Conservation (phyloP, 2,888 invertebrate genomes). For the Clepsis dumicolana region DNA sequence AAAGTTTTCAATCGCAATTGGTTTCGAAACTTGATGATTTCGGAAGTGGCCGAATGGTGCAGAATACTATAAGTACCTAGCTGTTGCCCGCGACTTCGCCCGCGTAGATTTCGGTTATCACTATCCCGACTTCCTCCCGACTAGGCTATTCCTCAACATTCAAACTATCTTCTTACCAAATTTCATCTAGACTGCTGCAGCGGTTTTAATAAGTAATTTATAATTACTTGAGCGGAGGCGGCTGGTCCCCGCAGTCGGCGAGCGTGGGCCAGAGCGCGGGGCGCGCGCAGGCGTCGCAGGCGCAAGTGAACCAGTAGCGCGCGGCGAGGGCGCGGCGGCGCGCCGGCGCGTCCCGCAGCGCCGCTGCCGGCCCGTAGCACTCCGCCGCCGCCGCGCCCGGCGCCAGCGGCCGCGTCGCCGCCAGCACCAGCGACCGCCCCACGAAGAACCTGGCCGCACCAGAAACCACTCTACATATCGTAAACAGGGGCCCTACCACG, state of each 20-base stretch:
- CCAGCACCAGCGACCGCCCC: slow-evolving; percentile 90
- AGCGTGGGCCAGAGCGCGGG: slow-evolving; percentile 29
- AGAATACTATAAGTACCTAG: too few species aligned
- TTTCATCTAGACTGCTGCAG: too few species aligned
- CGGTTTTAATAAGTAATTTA: not conserved
- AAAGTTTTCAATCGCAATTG: too few species aligned
- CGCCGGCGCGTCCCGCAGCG: slow-evolving; percentile 77
- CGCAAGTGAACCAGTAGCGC: slow-evolving; percentile 93
- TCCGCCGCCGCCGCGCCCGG: slow-evolving; percentile 91
- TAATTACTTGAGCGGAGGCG: slow-evolving; percentile 33
- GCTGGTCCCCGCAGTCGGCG: slow-evolving; percentile 19
- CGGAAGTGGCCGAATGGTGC: too few species aligned
- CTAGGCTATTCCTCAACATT: too few species aligned
- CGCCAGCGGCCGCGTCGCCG: slow-evolving; percentile 88
- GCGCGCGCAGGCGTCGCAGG: slow-evolving; percentile 47
- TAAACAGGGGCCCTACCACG: too few species aligned
- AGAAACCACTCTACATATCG: too few species aligned
- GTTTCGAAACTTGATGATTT: too few species aligned
- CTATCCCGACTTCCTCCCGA: too few species aligned
- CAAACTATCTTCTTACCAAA: too few species aligned
- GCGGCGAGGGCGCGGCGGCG: slow-evolving; percentile 88
- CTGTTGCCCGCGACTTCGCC: too few species aligned
- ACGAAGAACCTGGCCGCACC: slow-evolving; percentile 88
- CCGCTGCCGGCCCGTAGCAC: slow-evolving; percentile 94
- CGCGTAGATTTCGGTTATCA: too few species aligned